Evolutionary conservation across 2,113 vertebrate species (phyloP), one percentile per base, ranked within the genome.

Genomic region (Myanophis thanlyinensis): DNA sequence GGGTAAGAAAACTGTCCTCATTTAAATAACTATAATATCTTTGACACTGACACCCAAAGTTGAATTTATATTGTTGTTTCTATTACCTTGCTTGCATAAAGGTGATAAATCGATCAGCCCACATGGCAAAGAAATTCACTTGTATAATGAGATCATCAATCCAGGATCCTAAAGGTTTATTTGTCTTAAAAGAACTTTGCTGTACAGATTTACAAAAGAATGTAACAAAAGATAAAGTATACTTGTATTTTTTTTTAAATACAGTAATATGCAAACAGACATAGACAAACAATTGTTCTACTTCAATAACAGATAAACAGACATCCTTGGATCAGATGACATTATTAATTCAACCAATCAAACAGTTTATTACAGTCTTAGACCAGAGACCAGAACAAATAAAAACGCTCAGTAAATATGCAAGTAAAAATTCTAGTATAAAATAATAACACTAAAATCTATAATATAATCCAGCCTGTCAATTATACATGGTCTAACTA

Each of bases 81-180:
- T 11, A 67, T n/a, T 95, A 97, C 97, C 96, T 94, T 12, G 44
- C 85, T n/a, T 97, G 73, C 10, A 97, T 54, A 13, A 90, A 93
- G 0, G 87, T 52, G 27, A 93, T 92, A 1, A 96, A 94, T 85
- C 94, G 62, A 20, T 95, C 95, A 89, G 97, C 95, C 97, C 97
- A 98, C 18, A 93, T 96, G 4, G 94, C 94, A 94, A 98, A 97
- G 94, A 98, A 97, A 51, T 94, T 95, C 91, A 97, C 46, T 40
- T 96, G 59, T 23, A 95, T 93, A 90, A 95, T 93, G 51, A 98
- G 96, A 48, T 97, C 94, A 10, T 94, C 94, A 10, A 97, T 93
- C 97, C 97, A 98, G 62, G 96, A 95, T 11, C 94, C 95, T 92
- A 97, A 93, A 25, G 94, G 35, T 87, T 95, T 97, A 86, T 94